Percentiles rank a stretch among this genome's conserved stretches.
These are phyloP conservation scores for Dysdera silvatica DNA, from an alignment of 1,140 invertebrate species.

Conservation along the genomic window DNA sequence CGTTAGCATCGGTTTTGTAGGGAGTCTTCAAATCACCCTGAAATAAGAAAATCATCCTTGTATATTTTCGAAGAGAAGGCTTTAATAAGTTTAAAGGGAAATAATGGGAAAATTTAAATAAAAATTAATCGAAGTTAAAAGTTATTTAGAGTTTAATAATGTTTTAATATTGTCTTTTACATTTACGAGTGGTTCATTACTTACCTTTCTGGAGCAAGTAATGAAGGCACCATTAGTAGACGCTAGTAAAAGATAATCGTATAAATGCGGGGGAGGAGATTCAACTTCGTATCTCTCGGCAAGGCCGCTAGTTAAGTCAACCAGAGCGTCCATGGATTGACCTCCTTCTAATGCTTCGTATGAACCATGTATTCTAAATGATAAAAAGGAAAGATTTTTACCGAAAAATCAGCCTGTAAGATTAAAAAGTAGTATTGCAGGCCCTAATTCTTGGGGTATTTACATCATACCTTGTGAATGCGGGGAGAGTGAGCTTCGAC, in stretches of 20 bases:
- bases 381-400: not conserved
- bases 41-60: conserved; percentile 9
- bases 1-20: conserved; percentile 45
- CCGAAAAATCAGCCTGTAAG: too few species aligned
- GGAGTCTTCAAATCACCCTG: conserved; percentile 47
- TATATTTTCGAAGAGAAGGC: too few species aligned
- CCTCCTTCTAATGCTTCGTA: conserved; percentile 59
- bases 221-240: conserved; percentile 51
- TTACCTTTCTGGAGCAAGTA: conserved; percentile 55
- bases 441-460: too few species aligned
- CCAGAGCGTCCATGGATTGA: conserved; percentile 59
- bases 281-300: conserved; percentile 61
- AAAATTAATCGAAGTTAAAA: too few species aligned
- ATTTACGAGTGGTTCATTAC: too few species aligned
- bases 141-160: too few species aligned
- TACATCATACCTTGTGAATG: too few species aligned
- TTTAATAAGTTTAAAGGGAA: too few species aligned
- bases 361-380: conserved; percentile 54
- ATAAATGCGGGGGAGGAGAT: conserved; percentile 21
- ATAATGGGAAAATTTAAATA: too few species aligned
- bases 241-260: conserved; percentile 44
- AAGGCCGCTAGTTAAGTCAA: conserved; percentile 68
- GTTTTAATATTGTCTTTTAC: too few species aligned
- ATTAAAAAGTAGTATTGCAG: too few species aligned
- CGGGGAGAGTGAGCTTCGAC: too few species aligned